Evolutionary conservation across 2,797 vertebrate genomes (phyloP), one percentile per base, ranked within the genome.

Genomic region (Brachymystax lenok): DNA sequence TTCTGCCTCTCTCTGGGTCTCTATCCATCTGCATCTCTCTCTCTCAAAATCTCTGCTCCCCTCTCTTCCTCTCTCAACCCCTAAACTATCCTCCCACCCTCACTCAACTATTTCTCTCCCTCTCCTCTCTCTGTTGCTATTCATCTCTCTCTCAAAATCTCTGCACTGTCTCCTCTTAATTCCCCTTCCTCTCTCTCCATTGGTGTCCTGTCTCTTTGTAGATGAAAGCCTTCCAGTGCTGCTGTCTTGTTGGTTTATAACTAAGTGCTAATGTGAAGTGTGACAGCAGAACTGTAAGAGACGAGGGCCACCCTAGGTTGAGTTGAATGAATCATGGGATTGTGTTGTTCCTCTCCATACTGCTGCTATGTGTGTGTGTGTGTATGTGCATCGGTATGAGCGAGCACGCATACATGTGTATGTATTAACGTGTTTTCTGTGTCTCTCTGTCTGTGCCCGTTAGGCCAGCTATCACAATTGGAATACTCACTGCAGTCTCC

Each of bases 381-480:
- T 28, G 46, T 27, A 46, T 71, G 69, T 28, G 67, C 30, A 63
- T 69, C 50, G 56, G 69, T 71, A n/a, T 71, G 24, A 30, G 50
- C 24, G 50, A 51, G 50, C 16, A 10, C 24, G 27, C 19, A 24
- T 35, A 28, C 28, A 21, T 61, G 19, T 69, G 68, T 63, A 66
- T 75, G 52, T 76, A 46, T 46, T 13, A 46, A 46, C 10, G 2
- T 46, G 10, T 46, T 61, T 5, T 61, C 19, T 61, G 56, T 21
- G n/a, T 33, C 79, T 68, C 69, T 83, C 56, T 54, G 67, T 70
- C 76, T 77, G 74, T 85, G 83, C 86, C 85, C 82, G 78, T 77
- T 85, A 89, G 85, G 83, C 82, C 78, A 8, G 75, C 80, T 83
- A 85, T 89, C 88, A 89, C 83, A 84, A 82, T 86, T 52, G 77